These are phyloP conservation scores for Brevimyrus niger DNA, from an alignment of 2,113 vertebrate genomes.

Conservation along the genomic window DNA sequence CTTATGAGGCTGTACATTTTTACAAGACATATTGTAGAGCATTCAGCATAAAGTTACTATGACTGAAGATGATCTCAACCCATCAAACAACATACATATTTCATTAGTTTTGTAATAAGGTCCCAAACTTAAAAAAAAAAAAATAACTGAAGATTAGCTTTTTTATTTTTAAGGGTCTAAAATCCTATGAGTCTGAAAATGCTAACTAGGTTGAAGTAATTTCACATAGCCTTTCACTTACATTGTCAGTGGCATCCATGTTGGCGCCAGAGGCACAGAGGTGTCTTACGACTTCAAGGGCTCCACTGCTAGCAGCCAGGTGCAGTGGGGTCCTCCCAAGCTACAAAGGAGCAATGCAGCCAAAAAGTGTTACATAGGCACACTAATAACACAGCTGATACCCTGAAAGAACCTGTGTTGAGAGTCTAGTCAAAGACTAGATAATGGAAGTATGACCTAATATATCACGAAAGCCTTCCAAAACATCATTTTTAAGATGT, in stretches of 20 bases:
- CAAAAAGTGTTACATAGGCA: neutral
- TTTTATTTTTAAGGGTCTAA: neutral
- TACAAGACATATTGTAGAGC: neutral
- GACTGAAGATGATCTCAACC: neutral
- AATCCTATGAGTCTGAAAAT: neutral
- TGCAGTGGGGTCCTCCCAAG: constrained; percentile 85
- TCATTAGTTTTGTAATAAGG: neutral
- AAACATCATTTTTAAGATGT: neutral
- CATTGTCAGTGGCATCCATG: constrained; percentile 78
- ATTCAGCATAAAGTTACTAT: neutral
- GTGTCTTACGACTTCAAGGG: constrained; percentile 85
- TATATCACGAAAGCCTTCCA: neutral
- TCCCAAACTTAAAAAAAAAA: neutral
- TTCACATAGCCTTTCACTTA: constrained; percentile 53
- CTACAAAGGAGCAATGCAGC: constrained; percentile 47
- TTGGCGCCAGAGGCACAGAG: constrained; percentile 85
- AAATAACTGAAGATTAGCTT: neutral
- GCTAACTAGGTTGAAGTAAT: neutral
- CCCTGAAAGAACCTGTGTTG: neutral
- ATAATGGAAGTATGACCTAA: neutral
- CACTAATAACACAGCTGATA: neutral
- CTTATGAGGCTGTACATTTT: neutral
- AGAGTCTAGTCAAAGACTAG: no score
- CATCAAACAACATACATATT: neutral
- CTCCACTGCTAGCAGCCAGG: constrained; percentile 82